Evolutionary conservation across 2,797 vertebrate genomes (phyloP), one percentile per base, ranked within the genome.

Genomic region (Spheniscus humboldti): DNA sequence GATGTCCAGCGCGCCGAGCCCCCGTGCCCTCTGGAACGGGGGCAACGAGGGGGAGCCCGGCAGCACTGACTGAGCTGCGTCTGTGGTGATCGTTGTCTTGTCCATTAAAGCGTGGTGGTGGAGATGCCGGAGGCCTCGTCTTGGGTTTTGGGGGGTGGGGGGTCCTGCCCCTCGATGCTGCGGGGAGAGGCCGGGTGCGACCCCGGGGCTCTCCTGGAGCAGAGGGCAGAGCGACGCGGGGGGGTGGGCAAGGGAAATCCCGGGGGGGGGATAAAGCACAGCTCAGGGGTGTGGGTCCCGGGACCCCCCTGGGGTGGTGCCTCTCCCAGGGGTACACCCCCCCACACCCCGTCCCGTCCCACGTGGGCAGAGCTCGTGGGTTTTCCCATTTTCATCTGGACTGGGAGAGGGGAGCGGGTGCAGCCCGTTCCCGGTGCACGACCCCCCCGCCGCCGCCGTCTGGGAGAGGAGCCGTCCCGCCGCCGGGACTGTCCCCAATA

Each of bases 21-120:
- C 57, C 12, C 2, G 0, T 0, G 2, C 60, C 25, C 43, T 9
- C 28, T 0, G 1, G 43, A 10, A 3, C 0, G 6, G 24, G 24
- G 24, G 1, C 25, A 31, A 12, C 2, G 1, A 9, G 22, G n/a
- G 23, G 25, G 43, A 20, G 4, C 1, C 50, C 24, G 8, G 25
- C 50, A 25, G 50, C 5, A 1, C 30, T 19, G 31, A 10, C 15
- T 8, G 25, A 28, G 39, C 9, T 3, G 4, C 1, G 3, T 7
- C 37, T 7, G 2, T 0, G 10, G 57, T n/a, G 12, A 13, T 75
- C 7, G 1, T 33, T 1, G 23, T 4, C 20, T 4, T 50, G 66
- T 27, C 56, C 80, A 88, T 64, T 96, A 95, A 96, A 95, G 45
- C 7, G 22, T 62, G 86, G 33, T 35, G 33, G 22, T 43, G 47